Evolutionary conservation across 92 coral and sea anemone species (phyloP).

Genomic region (Ricordea florida): DNA sequence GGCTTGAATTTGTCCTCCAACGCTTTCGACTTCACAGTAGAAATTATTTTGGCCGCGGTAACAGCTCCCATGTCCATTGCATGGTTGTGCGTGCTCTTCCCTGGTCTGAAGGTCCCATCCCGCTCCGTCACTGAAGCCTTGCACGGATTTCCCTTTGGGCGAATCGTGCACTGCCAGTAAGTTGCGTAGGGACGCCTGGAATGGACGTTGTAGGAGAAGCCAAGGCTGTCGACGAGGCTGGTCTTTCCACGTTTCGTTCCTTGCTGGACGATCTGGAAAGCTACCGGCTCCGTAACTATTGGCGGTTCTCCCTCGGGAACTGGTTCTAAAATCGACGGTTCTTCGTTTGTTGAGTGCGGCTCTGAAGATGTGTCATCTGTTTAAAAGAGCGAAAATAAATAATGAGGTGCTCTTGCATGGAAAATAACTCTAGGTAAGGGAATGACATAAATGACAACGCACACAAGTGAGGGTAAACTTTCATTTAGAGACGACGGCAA

Average conservation of each 20-base stretch:
- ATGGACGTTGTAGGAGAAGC: conserved; percentile 34
- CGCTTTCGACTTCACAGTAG: conserved; percentile 38
- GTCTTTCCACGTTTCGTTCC: conserved; percentile 11
- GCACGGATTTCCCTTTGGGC: conserved; percentile 42
- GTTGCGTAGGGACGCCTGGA: conserved; percentile 41
- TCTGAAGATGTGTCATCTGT: no score
- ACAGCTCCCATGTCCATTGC: conserved; percentile 20
- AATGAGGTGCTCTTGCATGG: no score
- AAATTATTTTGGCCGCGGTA: neutral
- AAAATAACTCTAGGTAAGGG: no score
- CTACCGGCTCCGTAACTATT: neutral
- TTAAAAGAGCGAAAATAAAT: no score
- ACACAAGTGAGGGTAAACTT: no score
- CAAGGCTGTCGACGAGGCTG: conserved; percentile 34
- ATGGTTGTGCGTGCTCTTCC: conserved; percentile 35
- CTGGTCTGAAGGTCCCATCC: conserved; percentile 28
- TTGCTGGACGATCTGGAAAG: conserved; percentile 8
- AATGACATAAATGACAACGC: no score
- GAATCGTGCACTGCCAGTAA: conserved; percentile 68
- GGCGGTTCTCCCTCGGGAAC: neutral
- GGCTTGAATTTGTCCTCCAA: conserved; percentile 37
- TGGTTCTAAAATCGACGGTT: no score
- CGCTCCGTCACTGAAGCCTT: conserved; percentile 39
- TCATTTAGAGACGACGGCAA: no score
- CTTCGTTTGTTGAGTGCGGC: no score